Evolutionary conservation across 2,113 vertebrate species (phyloP).

Genomic region (Dolichotis patagonum): DNA sequence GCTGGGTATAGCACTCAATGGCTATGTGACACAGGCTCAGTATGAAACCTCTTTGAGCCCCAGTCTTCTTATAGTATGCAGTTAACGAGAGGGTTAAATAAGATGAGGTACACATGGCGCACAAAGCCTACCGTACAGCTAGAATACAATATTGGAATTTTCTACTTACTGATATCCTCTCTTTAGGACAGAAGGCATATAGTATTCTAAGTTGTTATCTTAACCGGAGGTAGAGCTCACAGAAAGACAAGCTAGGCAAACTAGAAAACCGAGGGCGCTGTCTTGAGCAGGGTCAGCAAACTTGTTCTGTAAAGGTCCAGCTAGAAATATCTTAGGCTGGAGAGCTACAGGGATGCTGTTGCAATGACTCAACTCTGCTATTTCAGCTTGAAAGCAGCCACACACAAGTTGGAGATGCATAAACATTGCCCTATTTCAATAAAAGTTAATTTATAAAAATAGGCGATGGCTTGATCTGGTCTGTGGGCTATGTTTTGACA

Average conservation of each 20-base stretch:
- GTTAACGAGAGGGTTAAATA: neutral
- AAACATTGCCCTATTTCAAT: neutral
- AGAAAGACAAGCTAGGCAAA: constrained; percentile 46
- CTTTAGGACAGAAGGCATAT: neutral
- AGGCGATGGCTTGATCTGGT: neutral
- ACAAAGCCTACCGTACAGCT: neutral
- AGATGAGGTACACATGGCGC: neutral
- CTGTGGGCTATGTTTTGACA: neutral
- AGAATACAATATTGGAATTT: neutral
- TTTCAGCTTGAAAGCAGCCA: neutral
- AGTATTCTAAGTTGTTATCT: neutral
- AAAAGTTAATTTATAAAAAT: constrained; percentile 44
- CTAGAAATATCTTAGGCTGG: neutral
- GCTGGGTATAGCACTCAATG: neutral
- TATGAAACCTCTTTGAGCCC: neutral
- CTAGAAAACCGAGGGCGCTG: neutral
- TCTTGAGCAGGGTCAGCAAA: neutral
- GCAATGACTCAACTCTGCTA: neutral
- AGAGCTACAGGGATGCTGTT: neutral
- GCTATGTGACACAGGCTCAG: neutral
- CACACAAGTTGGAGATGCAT: neutral
- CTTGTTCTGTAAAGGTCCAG: neutral
- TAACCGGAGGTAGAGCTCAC: neutral
- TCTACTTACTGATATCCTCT: neutral
- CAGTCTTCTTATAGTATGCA: neutral